These are phyloP conservation scores for Eulemur macaco DNA, from an alignment of 2,113 vertebrate species.

Conservation along the genomic window DNA sequence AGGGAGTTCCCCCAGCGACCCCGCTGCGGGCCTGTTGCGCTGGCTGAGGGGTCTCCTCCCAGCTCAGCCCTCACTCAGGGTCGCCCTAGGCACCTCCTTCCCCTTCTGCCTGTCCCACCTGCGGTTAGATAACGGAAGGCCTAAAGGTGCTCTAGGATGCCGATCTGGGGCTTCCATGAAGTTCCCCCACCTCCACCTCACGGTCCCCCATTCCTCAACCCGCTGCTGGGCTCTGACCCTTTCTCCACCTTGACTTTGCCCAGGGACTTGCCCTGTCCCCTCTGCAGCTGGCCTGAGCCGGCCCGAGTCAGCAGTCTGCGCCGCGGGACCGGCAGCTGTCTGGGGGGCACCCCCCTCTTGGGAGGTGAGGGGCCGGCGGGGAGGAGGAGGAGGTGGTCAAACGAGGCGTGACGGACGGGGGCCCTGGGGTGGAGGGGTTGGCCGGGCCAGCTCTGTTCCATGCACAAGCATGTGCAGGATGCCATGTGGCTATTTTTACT, in stretches of 20 bases:
- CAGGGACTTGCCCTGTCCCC: not conserved
- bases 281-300: not conserved
- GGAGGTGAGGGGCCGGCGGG: not conserved
- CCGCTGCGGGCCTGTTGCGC: not conserved
- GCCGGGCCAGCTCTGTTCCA: not conserved
- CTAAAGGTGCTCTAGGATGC: not conserved
- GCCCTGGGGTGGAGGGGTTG: not conserved
- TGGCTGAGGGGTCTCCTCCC: not conserved
- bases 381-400: not conserved
- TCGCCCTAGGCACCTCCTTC: not conserved
- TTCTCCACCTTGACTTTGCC: not conserved
- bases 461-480: slow-evolving; percentile 12
- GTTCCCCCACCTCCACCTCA: not conserved
- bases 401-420: not conserved
- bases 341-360: not conserved
- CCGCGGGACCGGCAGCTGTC: not conserved
- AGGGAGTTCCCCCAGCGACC: not conserved
- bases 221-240: not conserved
- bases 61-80: not conserved
- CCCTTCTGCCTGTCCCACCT: not conserved
- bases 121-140: not conserved
- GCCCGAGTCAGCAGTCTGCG: not conserved
- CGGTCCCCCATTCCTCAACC: not conserved
- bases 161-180: not conserved
- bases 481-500: slow-evolving; percentile 76